phyloP scores from a whole-genome alignment of 23 tunicate genomes.

The Styela clava region DNA sequence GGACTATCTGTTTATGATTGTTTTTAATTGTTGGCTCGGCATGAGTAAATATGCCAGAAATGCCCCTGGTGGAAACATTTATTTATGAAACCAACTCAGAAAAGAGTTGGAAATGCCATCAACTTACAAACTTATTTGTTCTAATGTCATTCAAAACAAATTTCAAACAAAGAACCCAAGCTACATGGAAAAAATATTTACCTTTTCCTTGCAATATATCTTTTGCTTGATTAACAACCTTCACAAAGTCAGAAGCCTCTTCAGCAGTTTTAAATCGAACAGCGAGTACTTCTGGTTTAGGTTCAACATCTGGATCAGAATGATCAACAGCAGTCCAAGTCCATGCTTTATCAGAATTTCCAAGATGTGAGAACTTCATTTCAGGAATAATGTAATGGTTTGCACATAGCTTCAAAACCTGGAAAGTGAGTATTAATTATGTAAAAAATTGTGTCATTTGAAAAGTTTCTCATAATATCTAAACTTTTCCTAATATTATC shows the following conservation, averaged over 20 bases:
- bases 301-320: conserved; percentile 53
- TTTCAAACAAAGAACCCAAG: too few relatives aligned
- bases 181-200: too few relatives aligned
- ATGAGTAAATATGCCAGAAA: too few relatives aligned
- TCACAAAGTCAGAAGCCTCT: conserved; percentile 59
- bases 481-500: too few relatives aligned
- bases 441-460: neutral
- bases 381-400: conserved; percentile 70
- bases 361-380: conserved; percentile 43
- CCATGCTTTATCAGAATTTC: conserved; percentile 63
- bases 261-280: conserved; percentile 76
- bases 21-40: too few relatives aligned
- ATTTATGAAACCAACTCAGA: too few relatives aligned
- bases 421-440: neutral
- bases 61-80: too few relatives aligned
- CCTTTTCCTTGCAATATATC: conserved; percentile 8
- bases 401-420: conserved; percentile 88
- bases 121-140: too few relatives aligned
- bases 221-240: conserved; percentile 34
- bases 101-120: too few relatives aligned
- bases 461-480: neutral
- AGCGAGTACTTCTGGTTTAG: conserved; percentile 59
- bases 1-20: too few relatives aligned
- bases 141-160: too few relatives aligned
- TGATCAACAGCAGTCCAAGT: conserved; percentile 71